Evolutionary conservation across 2,888 invertebrate genomes (phyloP), one percentile per base, ranked within the genome.

Genomic region (Cenopis cana): DNA sequence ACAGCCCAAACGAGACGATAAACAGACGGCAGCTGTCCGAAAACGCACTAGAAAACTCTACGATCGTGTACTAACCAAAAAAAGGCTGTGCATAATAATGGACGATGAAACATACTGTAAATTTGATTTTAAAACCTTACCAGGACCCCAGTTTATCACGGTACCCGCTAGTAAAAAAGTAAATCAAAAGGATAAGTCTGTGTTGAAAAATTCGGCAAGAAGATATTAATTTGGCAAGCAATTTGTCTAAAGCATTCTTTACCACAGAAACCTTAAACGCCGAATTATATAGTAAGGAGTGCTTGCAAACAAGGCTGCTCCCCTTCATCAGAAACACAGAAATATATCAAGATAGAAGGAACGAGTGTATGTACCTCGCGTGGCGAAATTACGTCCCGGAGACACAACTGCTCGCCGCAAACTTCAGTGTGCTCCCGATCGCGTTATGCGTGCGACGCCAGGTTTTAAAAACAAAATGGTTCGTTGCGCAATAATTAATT

Each of bases 1-100:
- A n/a, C 33, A n/a, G 20, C 18, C 52, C 80, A 81, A 82, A 76
- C 79, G 52, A 20, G 52, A 52, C 20, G 50, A 50, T 52, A 52
- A 52, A 18, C 52, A 52, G 52, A 52, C 52, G 52, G 20, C 20
- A 11, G 52, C 20, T n/a, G 55, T 29, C 55, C 55, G 29, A 55
- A 55, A 55, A 29, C n/a, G 29, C 9, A 55, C 55, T 55, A 55
- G 24, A 55, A 55, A 55, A 55, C 52, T 20, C 12, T 52, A 52
- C 52, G 52, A 52, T 10, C 11, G 8, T 55, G 29, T 55, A 55
- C 29, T 55, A n/a, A 29, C 55, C 24, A 24, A 55, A 55, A 55
- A 55, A 54, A 54, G 54, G 54, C 54, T 14, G 11, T 54, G 54
- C 52, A 52, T 29, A 29, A 29, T 29, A n/a, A 55, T 55, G 55